Evolutionary conservation across 2,113 vertebrate genomes (phyloP), one percentile per base, ranked within the genome.

Genomic region (Cettia cetti): DNA sequence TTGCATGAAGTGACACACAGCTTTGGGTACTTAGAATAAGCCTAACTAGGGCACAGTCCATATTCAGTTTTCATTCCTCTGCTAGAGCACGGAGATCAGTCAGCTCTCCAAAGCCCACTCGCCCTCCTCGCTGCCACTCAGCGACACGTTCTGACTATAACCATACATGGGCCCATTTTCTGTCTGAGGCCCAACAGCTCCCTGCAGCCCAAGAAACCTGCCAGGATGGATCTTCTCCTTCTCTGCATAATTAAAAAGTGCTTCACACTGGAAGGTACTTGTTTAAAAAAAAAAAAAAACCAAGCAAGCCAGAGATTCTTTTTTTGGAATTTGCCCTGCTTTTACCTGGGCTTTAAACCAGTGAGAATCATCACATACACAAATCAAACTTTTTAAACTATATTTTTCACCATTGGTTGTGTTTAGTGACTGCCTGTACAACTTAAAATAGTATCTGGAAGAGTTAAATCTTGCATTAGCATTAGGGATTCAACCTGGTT

Each of bases 121-220:
- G 7, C 60, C 76, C 21, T 77, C 30, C 86, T n/a, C 8, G 8
- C 82, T 81, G 82, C 85, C 85, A 59, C 87, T 88, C 68, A 59
- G 71, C 2, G 5, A 72, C 87, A 70, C 47, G 11, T 75, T 78
- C 84, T 78, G 27, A 63, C 92, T 79, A 22, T 79, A 94, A 68
- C 95, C 82, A 94, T 87, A 92, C 86, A 92, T 69, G 94, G 91
- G 50, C 89, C 91, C 82, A 28, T 70, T 90, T 72, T 60, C 87
- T 95, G 45, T 31, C 63, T n/a, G 61, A 70, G 81, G 47, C 82
- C 87, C 35, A 79, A 44, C 78, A 82, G 71, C 87, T 75, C n/a
- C 26, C 92, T 94, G 87, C 61, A 94, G 87, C 87, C 72, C 33
- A 7, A 91, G n/a, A 64, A 93, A 83, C 42, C 71, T 89, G 52